Evolutionary conservation across 2,113 vertebrate genomes (phyloP).

Genomic region (Ptyas mucosa): DNA sequence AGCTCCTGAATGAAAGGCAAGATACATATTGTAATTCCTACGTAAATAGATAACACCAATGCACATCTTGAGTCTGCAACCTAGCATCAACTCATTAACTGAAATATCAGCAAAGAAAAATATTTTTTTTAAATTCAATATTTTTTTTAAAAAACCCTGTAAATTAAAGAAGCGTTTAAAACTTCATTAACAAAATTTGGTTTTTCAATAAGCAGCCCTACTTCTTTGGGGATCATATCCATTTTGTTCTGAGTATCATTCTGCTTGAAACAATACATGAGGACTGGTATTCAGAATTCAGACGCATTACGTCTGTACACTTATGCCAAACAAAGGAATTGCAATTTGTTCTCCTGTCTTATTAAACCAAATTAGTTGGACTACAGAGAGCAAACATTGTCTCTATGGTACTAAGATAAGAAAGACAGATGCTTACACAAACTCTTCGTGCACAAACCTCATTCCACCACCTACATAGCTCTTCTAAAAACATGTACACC

Average conservation of each 20-base stretch:
- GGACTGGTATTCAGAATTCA: neutral
- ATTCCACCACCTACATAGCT: neutral
- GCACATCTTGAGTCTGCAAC: neutral
- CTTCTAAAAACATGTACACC: neutral
- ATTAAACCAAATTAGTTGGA: neutral
- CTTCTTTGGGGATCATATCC: neutral
- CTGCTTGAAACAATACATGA: neutral
- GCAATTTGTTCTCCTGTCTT: neutral
- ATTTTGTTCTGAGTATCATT: neutral
- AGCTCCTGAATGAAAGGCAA: neutral
- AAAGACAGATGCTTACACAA: slow-evolving; percentile 4
- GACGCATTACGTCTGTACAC: neutral
- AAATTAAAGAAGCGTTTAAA: neutral
- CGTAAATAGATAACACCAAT: neutral
- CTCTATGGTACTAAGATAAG: slow-evolving; percentile 16
- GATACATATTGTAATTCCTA: neutral
- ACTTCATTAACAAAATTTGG: neutral
- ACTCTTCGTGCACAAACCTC: neutral
- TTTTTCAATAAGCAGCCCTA: neutral
- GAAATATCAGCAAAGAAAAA: neutral
- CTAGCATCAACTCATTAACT: neutral
- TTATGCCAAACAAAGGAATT: neutral
- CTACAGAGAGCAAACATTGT: slow-evolving; percentile 9
- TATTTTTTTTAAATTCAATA: neutral
- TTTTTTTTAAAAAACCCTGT: neutral